A percentile compares a stretch with the other conserved stretches of the same genome.
These are phyloP conservation scores for Heterohyrax brucei DNA, from an alignment of 2,797 vertebrate species.

Conservation along the genomic window DNA sequence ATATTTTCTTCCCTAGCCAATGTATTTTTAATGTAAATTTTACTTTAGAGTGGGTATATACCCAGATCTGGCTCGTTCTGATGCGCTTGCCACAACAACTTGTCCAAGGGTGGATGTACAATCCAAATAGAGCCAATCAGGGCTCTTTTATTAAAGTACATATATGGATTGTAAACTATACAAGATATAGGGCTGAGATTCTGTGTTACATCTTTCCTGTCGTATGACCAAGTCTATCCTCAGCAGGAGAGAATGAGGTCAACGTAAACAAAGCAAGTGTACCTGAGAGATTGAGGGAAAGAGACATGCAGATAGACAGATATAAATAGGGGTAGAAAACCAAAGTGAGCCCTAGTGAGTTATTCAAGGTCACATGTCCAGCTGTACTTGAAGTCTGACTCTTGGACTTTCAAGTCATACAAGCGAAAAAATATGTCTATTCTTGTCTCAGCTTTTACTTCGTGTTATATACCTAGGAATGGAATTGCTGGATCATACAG, in stretches of 20 bases:
- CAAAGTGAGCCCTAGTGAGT: neutral
- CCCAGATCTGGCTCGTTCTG: neutral
- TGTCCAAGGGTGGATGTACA: neutral
- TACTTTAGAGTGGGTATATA: neutral
- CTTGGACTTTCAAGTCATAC: neutral
- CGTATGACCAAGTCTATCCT: neutral
- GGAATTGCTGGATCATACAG: too few species aligned
- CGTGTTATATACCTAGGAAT: too few species aligned
- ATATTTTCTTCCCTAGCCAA: neutral
- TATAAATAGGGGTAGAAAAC: neutral
- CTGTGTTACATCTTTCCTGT: neutral
- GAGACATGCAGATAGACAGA: neutral
- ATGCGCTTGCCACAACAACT: neutral
- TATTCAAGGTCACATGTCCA: constrained; percentile 48
- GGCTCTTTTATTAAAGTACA: neutral
- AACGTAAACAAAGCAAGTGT: neutral
- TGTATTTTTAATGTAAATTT: constrained; percentile 58
- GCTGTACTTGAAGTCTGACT: constrained; percentile 28
- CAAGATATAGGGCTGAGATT: neutral
- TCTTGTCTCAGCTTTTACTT: too few species aligned
- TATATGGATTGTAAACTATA: neutral
- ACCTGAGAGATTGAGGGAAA: neutral
- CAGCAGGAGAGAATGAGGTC: neutral
- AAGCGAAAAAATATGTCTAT: neutral
- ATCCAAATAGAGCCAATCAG: neutral